Evolutionary conservation across 1,140 invertebrate species (phyloP).

Genomic region (Leptinotarsa defecta): DNA sequence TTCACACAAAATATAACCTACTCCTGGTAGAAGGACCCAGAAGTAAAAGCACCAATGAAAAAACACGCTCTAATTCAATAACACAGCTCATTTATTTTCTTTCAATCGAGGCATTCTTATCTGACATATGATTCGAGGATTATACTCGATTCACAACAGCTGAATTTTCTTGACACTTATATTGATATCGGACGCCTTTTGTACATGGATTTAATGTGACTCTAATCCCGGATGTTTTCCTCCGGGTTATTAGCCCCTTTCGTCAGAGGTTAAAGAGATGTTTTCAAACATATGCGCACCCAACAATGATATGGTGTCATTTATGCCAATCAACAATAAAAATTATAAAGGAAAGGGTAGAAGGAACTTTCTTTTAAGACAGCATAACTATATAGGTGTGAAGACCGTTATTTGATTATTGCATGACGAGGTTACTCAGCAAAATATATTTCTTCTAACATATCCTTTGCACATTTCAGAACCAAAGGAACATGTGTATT

Average conservation of each 20-base stretch:
- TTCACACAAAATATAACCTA: too few relatives aligned
- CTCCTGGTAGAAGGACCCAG: too few relatives aligned
- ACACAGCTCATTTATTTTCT: background rate
- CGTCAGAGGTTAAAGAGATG: conserved; percentile 12
- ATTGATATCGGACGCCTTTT: conserved; percentile 18
- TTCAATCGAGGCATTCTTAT: background rate
- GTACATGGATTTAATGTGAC: conserved; percentile 4
- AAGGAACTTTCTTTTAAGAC: too few relatives aligned
- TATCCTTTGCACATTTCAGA: too few relatives aligned
- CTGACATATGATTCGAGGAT: conserved; percentile 17
- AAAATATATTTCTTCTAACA: too few relatives aligned
- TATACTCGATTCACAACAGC: conserved; percentile 14
- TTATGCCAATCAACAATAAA: background rate
- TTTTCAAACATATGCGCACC: conserved; percentile 15
- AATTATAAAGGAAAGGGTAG: background rate
- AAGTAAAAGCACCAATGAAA: too few relatives aligned
- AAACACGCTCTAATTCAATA: background rate
- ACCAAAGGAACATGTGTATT: too few relatives aligned
- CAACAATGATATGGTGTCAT: conserved; percentile 14
- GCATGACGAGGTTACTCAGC: too few relatives aligned
- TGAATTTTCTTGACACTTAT: conserved; percentile 11
- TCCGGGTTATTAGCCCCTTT: conserved; percentile 10
- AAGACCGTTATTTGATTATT: too few relatives aligned
- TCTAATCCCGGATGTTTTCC: conserved; percentile 18
- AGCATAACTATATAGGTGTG: too few relatives aligned